Evolutionary conservation across 2,888 invertebrate genomes (phyloP), one percentile per base, ranked within the genome.

Genomic region (Nephrotoma flavescens): DNA sequence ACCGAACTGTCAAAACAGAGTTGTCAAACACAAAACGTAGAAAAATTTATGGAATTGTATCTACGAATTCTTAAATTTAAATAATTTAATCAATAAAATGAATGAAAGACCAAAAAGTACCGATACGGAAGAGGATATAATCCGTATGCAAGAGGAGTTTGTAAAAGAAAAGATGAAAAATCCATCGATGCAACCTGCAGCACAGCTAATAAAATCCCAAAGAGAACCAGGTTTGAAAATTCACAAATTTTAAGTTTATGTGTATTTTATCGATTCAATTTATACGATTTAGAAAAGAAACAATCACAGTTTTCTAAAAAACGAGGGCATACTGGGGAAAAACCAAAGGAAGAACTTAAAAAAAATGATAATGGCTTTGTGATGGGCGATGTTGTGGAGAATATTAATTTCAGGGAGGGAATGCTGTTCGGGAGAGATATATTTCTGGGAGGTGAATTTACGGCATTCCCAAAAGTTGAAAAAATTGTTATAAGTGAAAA

Each of bases 141-240:
- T 96, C 31, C 93, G 93, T 87, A 94, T 96, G 93, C 96, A 96
- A 90, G 93, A 94, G 89, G 95, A 95, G 88, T 96, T 95, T 90
- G 90, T 95, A 31, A 92, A 90, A 71, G 92, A 94, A 88, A 93
- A 93, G 87, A 89, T 90, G 9, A 92, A 93, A 87, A 93, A 93
- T 88, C 92, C 93, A 42, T 91, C 92, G 86, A 90, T 94, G 86
- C 92, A 93, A 87, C 94, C 95, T 2, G 93, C 96, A 0, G 95
- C 95, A 0, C 93, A 93, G 89, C 92, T 87, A 92, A 93, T 91
- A 87, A 44, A 85, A 85, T 31, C 15, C 85, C 42, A 42, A 85
- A 85, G 42, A 42, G 84, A 85, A 44, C 42, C 42, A 44, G 85
- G 44, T 44, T 11, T 15, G 42, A 0, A n/a, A n/a, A 42, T 7